Evolutionary conservation across 2,113 vertebrate species (phyloP), one percentile per base, ranked within the genome.

Genomic region (Microtus pennsylvanicus): DNA sequence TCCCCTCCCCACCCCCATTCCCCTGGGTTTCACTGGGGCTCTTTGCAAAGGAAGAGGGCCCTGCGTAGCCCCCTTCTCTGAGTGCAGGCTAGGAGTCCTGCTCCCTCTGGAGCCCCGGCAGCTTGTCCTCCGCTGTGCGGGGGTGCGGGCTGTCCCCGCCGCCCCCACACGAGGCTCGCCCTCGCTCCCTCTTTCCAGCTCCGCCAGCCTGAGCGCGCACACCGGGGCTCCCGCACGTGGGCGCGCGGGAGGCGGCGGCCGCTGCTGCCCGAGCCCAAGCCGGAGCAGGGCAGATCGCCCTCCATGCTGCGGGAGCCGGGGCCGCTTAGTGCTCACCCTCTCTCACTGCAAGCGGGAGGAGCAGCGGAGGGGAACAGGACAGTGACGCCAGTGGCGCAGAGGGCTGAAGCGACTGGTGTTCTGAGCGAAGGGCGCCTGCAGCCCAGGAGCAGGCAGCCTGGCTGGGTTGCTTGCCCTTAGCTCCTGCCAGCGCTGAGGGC

Each of bases 211-310:
- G 89, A 96, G 97, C 97, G 96, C 97, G 95, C 97, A 94, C 94
- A 89, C 96, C 76, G n/a, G 93, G 96, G 95, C 92, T 85, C 95
- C 95, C 69, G 98, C 98, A 98, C 98, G 98, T 98, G 98, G 98
- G 97, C 97, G 97, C 96, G 97, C 97, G 92, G 96, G 97, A 97
- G 96, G 97, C 96, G 93, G 97, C 96, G 96, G 96, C 96, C 55
- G 95, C 96, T 89, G 94, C 96, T 95, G 96, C 97, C 86, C 89
- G 87, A 88, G 94, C 94, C 94, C 21, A 16, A 96, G 63, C 87
- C 70, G 2, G 26, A 91, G 87, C 83, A n/a, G 45, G 95, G 55
- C 70, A 94, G 96, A 67, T 33, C 87, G n/a, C 95, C 93, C 65
- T 96, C 90, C 91, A 89, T 87, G 97, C 96, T 87, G 97, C 87